These are phyloP conservation scores for Pipistrellus kuhlii DNA, from an alignment of 2,797 vertebrate species.

Conservation along the genomic window DNA sequence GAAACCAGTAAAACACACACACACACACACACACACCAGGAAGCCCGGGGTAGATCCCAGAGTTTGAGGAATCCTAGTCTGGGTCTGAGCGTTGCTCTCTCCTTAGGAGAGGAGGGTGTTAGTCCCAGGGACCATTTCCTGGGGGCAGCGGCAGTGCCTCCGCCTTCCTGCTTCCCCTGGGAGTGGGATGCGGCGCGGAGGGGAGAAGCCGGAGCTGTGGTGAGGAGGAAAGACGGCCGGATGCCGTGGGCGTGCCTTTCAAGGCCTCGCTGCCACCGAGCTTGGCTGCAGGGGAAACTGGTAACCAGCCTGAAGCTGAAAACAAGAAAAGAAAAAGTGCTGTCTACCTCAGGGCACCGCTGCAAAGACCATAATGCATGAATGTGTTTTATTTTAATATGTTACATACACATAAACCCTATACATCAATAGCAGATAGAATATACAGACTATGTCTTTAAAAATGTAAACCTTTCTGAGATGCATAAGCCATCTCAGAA, in stretches of 20 bases:
- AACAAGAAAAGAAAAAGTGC: background rate
- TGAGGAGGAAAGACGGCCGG: background rate
- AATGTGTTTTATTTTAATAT: background rate
- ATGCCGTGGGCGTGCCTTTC: background rate
- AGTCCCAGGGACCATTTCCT: background rate
- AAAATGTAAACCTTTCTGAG: background rate
- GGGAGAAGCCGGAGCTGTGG: background rate
- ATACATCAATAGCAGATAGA: background rate
- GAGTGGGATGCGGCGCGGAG: background rate
- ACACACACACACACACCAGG: background rate
- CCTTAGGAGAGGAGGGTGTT: background rate
- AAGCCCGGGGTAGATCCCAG: background rate
- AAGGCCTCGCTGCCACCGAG: no score
- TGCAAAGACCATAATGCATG: background rate
- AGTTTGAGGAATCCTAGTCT: background rate
- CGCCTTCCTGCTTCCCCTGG: background rate
- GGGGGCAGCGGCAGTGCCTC: background rate
- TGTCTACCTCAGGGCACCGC: background rate
- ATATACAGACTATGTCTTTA: background rate
- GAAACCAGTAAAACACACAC: no score
- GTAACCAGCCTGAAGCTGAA: background rate
- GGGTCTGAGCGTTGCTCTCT: constrained; percentile 7
- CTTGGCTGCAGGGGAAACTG: background rate
- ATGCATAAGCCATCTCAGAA: background rate
- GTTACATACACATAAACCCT: background rate